Evolutionary conservation across 2,113 vertebrate species (phyloP), one percentile per base, ranked within the genome.

Genomic region (Crotalus tigris): DNA sequence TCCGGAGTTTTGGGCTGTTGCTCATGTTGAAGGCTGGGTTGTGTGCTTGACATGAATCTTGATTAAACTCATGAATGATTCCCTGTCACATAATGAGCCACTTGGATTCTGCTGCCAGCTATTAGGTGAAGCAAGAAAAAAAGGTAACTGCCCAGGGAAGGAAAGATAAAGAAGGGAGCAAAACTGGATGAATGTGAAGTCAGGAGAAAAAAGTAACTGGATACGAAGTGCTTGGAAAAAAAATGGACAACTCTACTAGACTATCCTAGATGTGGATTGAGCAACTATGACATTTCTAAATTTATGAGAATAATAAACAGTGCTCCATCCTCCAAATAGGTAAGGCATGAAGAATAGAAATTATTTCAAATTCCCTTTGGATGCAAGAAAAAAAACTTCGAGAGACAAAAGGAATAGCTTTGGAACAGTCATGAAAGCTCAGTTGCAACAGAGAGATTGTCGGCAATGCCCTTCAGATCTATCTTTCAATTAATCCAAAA

Each of bases 321-420:
- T 54, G 33, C n/a, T 92, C 49, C 12, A 55, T 69, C 53, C 58
- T 88, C 4, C 49, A 44, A 69, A 81, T 88, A 92, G 86, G 33
- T 21, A 88, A 69, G 85, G n/a, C 46, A 54, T 69, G 10, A n/a
- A 88, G 75, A 88, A 44, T 15, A 54, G 26, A 55, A 39, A 46
- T 26, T 89, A 53, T 55, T 57, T 24, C 29, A 85, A 85, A 92
- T 88, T 92, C 59, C 61, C 59, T 69, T 13, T 57, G 59, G 59
- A 53, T 46, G 87, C 26, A 85, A 64, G 49, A 88, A 88, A 24
- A 59, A 90, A 94, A 94, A 29, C 17, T 10, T 92, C 21, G 24
- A 53, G 23, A 51, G 59, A 88, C n/a, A 88, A 93, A 23, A 94
- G 29, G 12, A 86, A 94, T 87, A 87, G 39, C 19, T 64, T 81